phyloP scores from a whole-genome alignment of 2,113 vertebrate species.

The Holacanthus passer region DNA sequence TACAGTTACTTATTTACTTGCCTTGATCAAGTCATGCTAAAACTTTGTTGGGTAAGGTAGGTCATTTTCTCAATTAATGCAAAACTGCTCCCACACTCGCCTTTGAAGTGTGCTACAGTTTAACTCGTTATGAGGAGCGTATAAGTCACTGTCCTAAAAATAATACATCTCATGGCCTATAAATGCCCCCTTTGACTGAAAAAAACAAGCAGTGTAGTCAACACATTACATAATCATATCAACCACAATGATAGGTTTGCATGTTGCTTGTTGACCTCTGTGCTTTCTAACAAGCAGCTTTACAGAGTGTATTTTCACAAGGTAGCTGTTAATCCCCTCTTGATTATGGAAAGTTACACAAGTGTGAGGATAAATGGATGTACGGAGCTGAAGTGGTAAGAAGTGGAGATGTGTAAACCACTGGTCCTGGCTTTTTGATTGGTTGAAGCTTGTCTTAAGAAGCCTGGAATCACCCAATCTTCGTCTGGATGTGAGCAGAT shows the following conservation, averaged over 20 bases:
- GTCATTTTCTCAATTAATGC: not conserved
- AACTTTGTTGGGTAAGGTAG: too few relatives aligned
- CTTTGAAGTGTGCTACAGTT: constrained; percentile 16
- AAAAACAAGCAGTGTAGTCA: constrained; percentile 4
- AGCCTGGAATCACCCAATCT: constrained; percentile 30
- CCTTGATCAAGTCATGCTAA: not conserved
- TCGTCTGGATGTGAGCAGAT: constrained; percentile 46
- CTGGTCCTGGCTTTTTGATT: constrained; percentile 48
- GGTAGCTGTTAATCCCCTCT: not conserved
- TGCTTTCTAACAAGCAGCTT: not conserved
- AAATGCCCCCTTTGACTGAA: constrained; percentile 22
- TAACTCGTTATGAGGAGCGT: constrained; percentile 28
- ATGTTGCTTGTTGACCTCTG: not conserved
- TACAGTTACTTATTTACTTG: constrained; percentile 11
- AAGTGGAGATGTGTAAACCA: constrained; percentile 21
- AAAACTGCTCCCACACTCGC: not conserved
- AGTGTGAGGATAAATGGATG: constrained; percentile 8
- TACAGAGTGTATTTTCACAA: not conserved
- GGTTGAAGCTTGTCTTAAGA: constrained; percentile 26
- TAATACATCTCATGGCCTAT: constrained; percentile 3
- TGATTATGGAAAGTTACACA: constrained; percentile 23
- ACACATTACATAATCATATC: not conserved
- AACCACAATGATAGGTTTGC: not conserved
- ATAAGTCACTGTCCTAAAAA: constrained; percentile 46
- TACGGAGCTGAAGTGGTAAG: constrained; percentile 25